Conservation (phyloP, 2,797 vertebrate genomes). For the Malacoraja senta region DNA sequence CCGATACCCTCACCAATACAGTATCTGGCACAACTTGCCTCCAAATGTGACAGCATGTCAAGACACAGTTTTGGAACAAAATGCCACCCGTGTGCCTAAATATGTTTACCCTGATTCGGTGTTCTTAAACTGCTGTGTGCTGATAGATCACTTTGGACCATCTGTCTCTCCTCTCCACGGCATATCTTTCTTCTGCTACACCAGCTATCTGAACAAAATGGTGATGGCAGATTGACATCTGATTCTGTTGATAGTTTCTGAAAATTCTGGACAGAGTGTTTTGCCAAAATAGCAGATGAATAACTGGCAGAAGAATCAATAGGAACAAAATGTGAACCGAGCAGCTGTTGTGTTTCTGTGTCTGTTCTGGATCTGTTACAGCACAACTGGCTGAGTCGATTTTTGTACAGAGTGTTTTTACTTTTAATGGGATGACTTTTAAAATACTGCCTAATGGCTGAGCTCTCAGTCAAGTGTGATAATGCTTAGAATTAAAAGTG, state of each 20-base stretch:
- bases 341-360: background rate
- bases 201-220: background rate
- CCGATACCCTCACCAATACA: too few species aligned
- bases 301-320: background rate
- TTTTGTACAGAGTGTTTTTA: background rate
- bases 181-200: background rate
- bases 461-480: background rate
- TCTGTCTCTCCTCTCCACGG: background rate
- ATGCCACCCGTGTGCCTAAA: too few species aligned
- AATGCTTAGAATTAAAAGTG: conserved; percentile 10
- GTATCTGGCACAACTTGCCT: too few species aligned
- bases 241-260: background rate
- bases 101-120: too few species aligned
- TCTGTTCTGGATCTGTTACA: background rate
- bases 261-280: background rate
- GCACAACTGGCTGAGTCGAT: background rate
- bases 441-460: background rate
- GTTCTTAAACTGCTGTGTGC: background rate
- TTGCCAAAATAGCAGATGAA: background rate
- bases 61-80: too few species aligned
- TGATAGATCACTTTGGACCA: background rate
- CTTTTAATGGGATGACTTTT: background rate
- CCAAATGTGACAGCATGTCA: too few species aligned
- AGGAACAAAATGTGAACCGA: background rate
- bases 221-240: background rate